Evolutionary conservation across 2,888 invertebrate species (phyloP).

Genomic region (Miltochrista miniata): DNA sequence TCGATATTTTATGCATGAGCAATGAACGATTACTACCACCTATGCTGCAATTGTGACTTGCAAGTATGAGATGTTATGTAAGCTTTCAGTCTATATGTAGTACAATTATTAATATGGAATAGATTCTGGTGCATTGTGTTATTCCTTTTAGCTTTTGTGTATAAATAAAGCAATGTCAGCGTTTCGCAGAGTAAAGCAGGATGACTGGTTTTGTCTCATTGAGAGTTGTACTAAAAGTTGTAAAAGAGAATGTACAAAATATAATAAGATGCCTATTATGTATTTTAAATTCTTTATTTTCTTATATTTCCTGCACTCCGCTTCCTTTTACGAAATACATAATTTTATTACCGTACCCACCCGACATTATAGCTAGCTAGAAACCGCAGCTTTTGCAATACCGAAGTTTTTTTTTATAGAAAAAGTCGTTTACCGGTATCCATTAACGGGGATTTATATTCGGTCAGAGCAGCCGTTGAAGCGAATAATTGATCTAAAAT

Average conservation of each 20-base stretch:
- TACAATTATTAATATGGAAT: conserved; percentile 17
- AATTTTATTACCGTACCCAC: conserved; percentile 22
- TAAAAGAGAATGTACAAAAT: too few relatives aligned
- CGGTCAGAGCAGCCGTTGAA: conserved; percentile 56
- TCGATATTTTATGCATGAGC: conserved; percentile 33
- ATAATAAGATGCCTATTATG: too few relatives aligned
- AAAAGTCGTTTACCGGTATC: conserved; percentile 47
- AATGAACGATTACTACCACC: conserved; percentile 24
- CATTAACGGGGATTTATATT: conserved; percentile 40
- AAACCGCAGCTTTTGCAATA: conserved; percentile 30
- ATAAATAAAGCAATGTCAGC: too few relatives aligned
- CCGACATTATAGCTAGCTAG: conserved; percentile 21
- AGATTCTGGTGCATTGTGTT: conserved; percentile 3
- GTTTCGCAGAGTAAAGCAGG: too few relatives aligned
- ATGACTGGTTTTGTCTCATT: too few relatives aligned
- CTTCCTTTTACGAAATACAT: conserved; percentile 16
- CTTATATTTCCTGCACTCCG: conserved; percentile 12
- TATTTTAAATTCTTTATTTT: conserved; percentile 8
- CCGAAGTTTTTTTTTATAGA: conserved; percentile 23
- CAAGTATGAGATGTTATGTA: conserved; percentile 28
- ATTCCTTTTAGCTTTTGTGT: too few relatives aligned
- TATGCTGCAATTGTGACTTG: conserved; percentile 34
- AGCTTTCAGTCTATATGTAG: conserved; percentile 23
- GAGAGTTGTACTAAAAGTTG: too few relatives aligned
- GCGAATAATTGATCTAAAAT: conserved; percentile 65